Evolutionary conservation across 2,113 vertebrate species (phyloP).

Genomic region (Chaetodon trifascialis): DNA sequence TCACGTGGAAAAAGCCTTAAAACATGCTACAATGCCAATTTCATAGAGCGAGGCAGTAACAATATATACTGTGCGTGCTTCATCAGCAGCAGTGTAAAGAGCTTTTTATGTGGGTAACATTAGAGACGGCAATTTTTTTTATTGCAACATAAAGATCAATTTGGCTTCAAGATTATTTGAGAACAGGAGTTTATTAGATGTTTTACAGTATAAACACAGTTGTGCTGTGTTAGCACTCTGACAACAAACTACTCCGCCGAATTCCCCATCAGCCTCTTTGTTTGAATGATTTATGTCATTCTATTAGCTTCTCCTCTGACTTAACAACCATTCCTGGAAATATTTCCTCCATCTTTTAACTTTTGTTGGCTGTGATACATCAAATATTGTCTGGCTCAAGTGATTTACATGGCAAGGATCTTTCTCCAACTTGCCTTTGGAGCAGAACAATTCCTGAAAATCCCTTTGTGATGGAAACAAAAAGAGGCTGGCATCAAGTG

Average conservation of each 20-base stretch:
- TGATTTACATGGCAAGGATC: constrained; percentile 52
- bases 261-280: constrained; percentile 35
- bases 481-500: constrained; percentile 61
- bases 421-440: constrained; percentile 33
- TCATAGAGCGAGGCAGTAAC: neutral
- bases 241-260: constrained; percentile 29
- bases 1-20: constrained; percentile 15
- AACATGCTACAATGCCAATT: constrained; percentile 3
- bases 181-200: constrained; percentile 31
- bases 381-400: constrained; percentile 51
- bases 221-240: constrained; percentile 33
- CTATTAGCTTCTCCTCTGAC: constrained; percentile 18
- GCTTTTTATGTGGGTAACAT: constrained; percentile 3
- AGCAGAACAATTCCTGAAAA: constrained; percentile 65
- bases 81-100: constrained; percentile 16
- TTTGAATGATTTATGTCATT: constrained; percentile 55
- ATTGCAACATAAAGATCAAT: constrained; percentile 38
- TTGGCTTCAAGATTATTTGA: constrained; percentile 22
- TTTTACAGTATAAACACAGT: constrained; percentile 29
- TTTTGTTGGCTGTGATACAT: constrained; percentile 48
- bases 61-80: neutral
- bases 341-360: constrained; percentile 51
- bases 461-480: constrained; percentile 68
- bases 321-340: constrained; percentile 43
- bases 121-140: constrained; percentile 22